These are phyloP conservation scores for Sylvilagus floridanus DNA, from an alignment of 2,797 vertebrate genomes.

Conservation along the genomic window DNA sequence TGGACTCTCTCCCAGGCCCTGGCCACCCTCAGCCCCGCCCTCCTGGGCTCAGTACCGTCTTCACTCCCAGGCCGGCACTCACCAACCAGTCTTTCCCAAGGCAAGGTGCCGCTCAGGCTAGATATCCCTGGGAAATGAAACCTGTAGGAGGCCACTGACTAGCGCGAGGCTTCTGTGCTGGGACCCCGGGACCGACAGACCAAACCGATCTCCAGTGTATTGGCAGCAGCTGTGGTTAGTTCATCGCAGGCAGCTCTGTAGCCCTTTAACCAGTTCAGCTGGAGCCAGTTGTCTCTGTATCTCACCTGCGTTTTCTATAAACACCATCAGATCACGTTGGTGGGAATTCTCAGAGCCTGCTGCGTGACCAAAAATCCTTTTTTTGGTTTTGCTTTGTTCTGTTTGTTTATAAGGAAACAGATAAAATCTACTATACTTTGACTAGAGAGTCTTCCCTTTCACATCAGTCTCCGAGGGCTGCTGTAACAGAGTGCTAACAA, in stretches of 20 bases:
- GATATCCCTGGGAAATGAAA: neutral
- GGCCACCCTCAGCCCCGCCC: neutral
- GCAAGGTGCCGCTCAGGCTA: neutral
- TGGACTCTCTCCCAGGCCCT: neutral
- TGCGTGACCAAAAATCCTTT: neutral
- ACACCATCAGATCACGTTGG: neutral
- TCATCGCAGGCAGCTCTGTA: neutral
- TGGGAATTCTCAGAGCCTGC: neutral
- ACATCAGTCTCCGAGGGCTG: neutral
- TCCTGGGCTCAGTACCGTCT: neutral
- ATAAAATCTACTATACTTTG: neutral
- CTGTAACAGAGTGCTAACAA: neutral
- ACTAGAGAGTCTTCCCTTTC: neutral
- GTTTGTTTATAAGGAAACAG: neutral
- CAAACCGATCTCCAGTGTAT: neutral
- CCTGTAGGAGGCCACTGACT: neutral
- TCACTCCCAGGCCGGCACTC: neutral
- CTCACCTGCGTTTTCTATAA: neutral
- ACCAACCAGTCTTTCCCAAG: neutral
- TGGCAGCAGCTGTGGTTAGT: too few relatives aligned
- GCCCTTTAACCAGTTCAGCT: neutral
- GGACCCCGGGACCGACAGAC: neutral
- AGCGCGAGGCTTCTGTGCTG: neutral
- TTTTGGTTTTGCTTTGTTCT: neutral
- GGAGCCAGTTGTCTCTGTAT: neutral